Evolutionary conservation across 1,140 invertebrate species (phyloP), one percentile per base, ranked within the genome.

Genomic region (Hylyphantes graminicola): DNA sequence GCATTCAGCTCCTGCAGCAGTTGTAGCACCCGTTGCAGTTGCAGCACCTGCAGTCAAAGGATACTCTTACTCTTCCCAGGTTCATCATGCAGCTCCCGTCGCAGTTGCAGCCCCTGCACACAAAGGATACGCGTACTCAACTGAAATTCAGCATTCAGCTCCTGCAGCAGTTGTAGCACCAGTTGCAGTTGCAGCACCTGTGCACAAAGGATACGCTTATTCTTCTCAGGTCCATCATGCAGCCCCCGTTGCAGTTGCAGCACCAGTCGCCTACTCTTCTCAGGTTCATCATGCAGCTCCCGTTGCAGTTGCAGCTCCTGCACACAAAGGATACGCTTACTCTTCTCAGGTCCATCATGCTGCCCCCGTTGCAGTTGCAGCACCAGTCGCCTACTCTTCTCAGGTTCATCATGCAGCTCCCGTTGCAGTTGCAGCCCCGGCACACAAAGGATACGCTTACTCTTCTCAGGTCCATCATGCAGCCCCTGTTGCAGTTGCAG

Each of bases 181-280:
- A 19, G 63, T 65, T 19, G 68, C 78, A 72, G 68, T 76, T 10
- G 54, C 57, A 50, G 35, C 35, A 55, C n/a, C 21, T 19, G 11
- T 21, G 53, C 53, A 19, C 1, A 85, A 85, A 51, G 84, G 75
- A 21, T 85, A 68, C 11, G 73, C 84, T 48, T 85, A 85, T 55
- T 72, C 84, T 55, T 67, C 72, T 8, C 61, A 75, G 67, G 61
- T 76, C 10, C 72, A 64, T 12, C 81, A 83, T n/a, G 61, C 55
- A 12, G 61, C 61, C 21, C 81, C 72, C 7, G 78, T 55, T 13
- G 78, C 78, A 19, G 51, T 21, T 48, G 21, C 61, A 9, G 48
- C 10, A 73, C 17, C n/a, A 19, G 63, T 10, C 13, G 64, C 77
- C 11, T 82, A 82, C 17, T 82, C 79, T 54, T 74, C 79, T n/a